A percentile compares a stretch with the other conserved stretches of the same genome.
Conservation (phyloP, 2,888 invertebrate genomes). For the Epirrhoe alternata region DNA sequence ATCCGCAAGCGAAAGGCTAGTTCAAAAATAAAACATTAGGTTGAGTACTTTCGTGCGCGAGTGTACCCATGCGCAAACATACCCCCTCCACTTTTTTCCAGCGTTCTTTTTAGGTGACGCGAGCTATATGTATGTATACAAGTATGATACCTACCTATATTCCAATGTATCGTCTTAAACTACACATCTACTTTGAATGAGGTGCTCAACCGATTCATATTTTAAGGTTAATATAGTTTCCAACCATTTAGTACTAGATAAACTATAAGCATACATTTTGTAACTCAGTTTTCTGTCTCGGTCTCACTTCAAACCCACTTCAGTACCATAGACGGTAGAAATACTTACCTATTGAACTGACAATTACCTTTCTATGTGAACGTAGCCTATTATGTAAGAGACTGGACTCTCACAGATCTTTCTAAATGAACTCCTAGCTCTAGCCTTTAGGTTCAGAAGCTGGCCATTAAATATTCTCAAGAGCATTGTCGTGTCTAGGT, state of each 20-base stretch:
- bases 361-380: constrained; percentile 12
- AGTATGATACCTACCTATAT: too few species aligned
- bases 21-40: too few species aligned
- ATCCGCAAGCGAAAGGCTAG: too few species aligned
- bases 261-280: background rate
- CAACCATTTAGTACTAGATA: background rate
- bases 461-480: constrained; percentile 21
- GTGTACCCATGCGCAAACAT: too few species aligned
- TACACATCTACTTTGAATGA: too few species aligned
- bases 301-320: background rate
- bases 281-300: background rate
- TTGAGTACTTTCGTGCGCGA: too few species aligned
- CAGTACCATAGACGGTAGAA: background rate
- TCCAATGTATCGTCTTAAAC: too few species aligned
- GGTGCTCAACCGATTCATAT: too few species aligned
- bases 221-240: too few species aligned
- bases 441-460: constrained; percentile 24
- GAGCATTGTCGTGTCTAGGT: constrained; percentile 19
- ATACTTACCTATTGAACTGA: background rate
- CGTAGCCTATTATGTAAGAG: constrained; percentile 18
- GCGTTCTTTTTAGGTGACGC: too few species aligned
- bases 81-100: too few species aligned
- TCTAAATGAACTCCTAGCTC: constrained; percentile 28
- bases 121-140: too few species aligned
- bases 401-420: constrained; percentile 33